Percentiles rank a stretch among this genome's conserved stretches.
Evolutionary conservation across 1,140 invertebrate species (phyloP).

Genomic region (Dinothrombium tinctorium): DNA sequence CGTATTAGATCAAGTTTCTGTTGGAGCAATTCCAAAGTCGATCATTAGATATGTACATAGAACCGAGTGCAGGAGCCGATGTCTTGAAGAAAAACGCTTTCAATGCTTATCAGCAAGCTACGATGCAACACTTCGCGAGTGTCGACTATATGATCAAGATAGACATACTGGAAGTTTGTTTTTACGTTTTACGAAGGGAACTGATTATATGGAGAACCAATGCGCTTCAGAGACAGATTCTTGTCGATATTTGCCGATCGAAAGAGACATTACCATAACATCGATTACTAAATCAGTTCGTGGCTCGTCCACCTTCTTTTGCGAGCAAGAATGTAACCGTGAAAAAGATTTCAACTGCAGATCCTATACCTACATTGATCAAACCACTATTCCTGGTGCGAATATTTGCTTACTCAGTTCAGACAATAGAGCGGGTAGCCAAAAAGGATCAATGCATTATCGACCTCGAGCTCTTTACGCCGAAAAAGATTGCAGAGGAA

Average conservation of each 20-base stretch:
- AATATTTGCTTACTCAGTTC: constrained; percentile 22
- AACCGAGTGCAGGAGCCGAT: constrained; percentile 23
- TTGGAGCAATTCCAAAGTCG: constrained; percentile 18
- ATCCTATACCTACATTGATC: constrained; percentile 25
- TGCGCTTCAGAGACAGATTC: constrained; percentile 17
- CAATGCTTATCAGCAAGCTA: constrained; percentile 25
- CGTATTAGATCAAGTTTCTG: constrained; percentile 22
- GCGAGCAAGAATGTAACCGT: constrained; percentile 24
- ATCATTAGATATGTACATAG: constrained; percentile 20
- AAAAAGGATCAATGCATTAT: constrained; percentile 21
- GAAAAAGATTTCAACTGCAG: constrained; percentile 27
- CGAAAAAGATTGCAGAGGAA: constrained; percentile 20
- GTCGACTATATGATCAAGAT: constrained; percentile 24
- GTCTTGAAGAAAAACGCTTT: constrained; percentile 24
- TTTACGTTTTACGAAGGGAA: constrained; percentile 16
- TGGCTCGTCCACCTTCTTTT: constrained; percentile 19
- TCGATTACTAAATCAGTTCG: constrained; percentile 23
- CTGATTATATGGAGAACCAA: constrained; percentile 29
- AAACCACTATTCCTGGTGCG: constrained; percentile 10
- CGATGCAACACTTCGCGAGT: constrained; percentile 22
- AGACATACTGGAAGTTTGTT: constrained; percentile 19
- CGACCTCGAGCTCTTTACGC: constrained; percentile 21
- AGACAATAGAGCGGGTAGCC: constrained; percentile 21
- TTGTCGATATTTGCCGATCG: constrained; percentile 11
- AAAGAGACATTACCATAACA: constrained; percentile 13